These are phyloP conservation scores for Aphodius sticticus DNA, from an alignment of 2,888 invertebrate species.

Conservation along the genomic window DNA sequence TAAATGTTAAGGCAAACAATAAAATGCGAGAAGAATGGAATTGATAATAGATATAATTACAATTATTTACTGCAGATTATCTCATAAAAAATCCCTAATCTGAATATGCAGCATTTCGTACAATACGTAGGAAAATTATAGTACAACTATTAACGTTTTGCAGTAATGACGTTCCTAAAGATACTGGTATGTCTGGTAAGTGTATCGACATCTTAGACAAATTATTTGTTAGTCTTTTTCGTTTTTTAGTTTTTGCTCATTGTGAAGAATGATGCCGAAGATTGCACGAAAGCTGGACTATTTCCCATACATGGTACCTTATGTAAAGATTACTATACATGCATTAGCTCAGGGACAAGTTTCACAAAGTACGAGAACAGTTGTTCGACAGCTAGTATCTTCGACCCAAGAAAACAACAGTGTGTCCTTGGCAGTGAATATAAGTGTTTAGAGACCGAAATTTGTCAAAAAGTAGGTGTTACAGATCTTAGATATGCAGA, in stretches of 20 bases:
- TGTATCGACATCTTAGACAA: background rate
- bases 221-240: background rate
- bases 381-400: slow-evolving; percentile 6
- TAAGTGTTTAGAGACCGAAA: slow-evolving; percentile 9
- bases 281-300: slow-evolving; percentile 23
- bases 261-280: slow-evolving; percentile 27
- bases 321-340: background rate
- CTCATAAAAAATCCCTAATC: background rate
- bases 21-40: too few relatives aligned
- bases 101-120: slow-evolving; percentile 13
- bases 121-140: background rate
- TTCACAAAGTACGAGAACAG: background rate
- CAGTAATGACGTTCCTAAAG: slow-evolving; percentile 25
- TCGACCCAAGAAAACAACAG: background rate
- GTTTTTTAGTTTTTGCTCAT: slow-evolving; percentile 28
- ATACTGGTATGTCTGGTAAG: slow-evolving; percentile 29
- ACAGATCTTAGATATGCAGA: background rate
- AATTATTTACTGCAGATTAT: slow-evolving; percentile 13
- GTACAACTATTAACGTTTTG: background rate
- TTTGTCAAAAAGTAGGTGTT: background rate
- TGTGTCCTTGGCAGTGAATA: background rate
- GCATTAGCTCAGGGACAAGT: background rate
- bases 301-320: slow-evolving; percentile 29
- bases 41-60: too few relatives aligned
- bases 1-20: too few relatives aligned